Base-by-base conservation (phyloP, 2,797 vertebrate species). In the Enoplosus armatus region DNA sequence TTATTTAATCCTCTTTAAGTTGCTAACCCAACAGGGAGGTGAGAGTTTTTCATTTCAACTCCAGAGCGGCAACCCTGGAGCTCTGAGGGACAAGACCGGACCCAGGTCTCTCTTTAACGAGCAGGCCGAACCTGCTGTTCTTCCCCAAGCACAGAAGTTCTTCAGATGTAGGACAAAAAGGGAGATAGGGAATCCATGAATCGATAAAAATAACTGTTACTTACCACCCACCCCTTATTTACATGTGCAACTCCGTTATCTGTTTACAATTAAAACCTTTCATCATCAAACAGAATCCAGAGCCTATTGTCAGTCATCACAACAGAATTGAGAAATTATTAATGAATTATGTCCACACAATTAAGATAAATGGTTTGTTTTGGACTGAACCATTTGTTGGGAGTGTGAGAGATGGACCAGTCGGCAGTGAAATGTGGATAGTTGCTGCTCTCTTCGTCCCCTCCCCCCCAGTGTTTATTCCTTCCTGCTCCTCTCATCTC, bases 391-490 rank as follows among this genome's bases (percentile, higher is more conserved):
- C 18, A 24, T 10, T 29, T 24, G 31, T 53, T 77, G 3, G 54
- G 72, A 59, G 26, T 24, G 9, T 54, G 27, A 77, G 48, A 50
- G 62, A 53, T 59, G 62, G 69, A 59, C 61, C 58, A 62, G 1
- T 7, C 60, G 54, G 50, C 55, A 61, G 62, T 65, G 51, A 77
- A 56, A 75, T 72, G 67, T 56, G 29, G 47, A 74, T 37, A 31
- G 39, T n/a, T n/a, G n/a, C 47, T 65, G 68, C 53, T 29, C 31
- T 48, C 35, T 50, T 59, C 27, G 51, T n/a, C 12, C 33, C n/a
- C 37, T 54, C 41, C 33, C 39, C 31, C 27, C 1, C 29, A 41
- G 35, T n/a, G 61, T 62, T 15, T 15, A 6, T 47, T 41, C 33
- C 35, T 27, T 43, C 33, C 33, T 22, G 18, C 69, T 72, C 10